A percentile compares a stretch with the other conserved stretches of the same genome.
Conservation (phyloP, 2,888 invertebrate species). For the Synergus umbraculus region DNA sequence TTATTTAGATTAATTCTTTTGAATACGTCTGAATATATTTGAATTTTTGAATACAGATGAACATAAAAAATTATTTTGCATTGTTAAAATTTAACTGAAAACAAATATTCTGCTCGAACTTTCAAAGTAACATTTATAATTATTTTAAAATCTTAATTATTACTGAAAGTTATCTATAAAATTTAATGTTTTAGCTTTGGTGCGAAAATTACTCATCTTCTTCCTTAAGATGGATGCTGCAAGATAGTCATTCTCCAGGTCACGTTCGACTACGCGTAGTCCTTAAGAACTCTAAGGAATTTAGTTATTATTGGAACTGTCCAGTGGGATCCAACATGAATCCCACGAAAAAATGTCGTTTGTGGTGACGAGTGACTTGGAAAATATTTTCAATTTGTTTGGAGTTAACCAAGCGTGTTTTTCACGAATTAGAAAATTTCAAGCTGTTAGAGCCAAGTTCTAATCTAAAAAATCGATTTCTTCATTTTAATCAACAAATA, state of each 20-base stretch:
- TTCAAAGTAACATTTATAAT: neutral
- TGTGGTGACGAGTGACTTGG: conserved; percentile 69
- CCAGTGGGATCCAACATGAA: conserved; percentile 80
- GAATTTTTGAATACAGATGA: no score
- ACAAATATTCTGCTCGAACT: neutral
- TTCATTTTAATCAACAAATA: no score
- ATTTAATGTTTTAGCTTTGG: conserved; percentile 83
- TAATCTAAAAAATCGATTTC: no score
- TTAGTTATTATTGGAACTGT: conserved; percentile 81
- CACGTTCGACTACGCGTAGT: conserved; percentile 84
- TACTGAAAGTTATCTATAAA: conserved; percentile 2
- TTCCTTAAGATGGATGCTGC: conserved; percentile 82
- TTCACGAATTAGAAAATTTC: neutral
- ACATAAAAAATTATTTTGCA: no score
- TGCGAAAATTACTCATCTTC: conserved; percentile 86
- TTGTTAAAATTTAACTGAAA: no score
- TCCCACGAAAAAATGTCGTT: conserved; percentile 78
- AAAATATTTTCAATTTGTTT: neutral
- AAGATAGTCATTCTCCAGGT: conserved; percentile 88
- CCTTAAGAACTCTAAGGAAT: conserved; percentile 86
- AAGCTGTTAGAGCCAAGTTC: no score
- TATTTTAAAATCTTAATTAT: neutral
- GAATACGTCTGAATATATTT: no score
- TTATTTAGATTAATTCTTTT: no score
- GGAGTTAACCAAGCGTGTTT: neutral